Percentiles rank a stretch among this genome's conserved stretches.
phyloP scores from a whole-genome alignment of 2,888 invertebrate genomes.

The Drosophila colorata region DNA sequence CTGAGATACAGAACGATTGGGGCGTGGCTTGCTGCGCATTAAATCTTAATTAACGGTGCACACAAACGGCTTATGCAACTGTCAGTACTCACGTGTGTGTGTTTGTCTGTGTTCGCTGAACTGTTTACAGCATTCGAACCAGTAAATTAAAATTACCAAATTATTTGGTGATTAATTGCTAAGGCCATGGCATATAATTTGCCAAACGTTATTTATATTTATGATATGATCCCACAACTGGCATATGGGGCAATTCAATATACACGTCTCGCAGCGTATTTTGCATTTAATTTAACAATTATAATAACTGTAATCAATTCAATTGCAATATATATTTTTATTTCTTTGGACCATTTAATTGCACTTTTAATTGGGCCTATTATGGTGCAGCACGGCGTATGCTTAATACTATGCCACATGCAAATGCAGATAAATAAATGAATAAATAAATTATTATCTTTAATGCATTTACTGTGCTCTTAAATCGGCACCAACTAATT shows the following conservation, averaged over 20 bases:
- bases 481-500: conserved; percentile 5
- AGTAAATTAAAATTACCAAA: conserved; percentile 79
- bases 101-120: conserved; percentile 40
- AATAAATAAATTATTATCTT: conserved; percentile 22
- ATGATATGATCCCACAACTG: background rate
- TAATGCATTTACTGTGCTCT: conserved; percentile 10
- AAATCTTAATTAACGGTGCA: conserved; percentile 78
- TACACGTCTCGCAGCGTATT: conserved; percentile 14
- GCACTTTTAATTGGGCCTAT: conserved; percentile 60
- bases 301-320: conserved; percentile 57
- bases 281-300: conserved; percentile 45
- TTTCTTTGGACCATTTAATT: conserved; percentile 47
- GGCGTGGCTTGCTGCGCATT: conserved; percentile 59
- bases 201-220: conserved; percentile 35
- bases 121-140: conserved; percentile 53
- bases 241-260: too few species aligned
- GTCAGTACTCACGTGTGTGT: conserved; percentile 20
- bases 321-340: conserved; percentile 38
- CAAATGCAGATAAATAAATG: conserved; percentile 18
- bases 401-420: conserved; percentile 21
- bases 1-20: conserved; percentile 17
- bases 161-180: conserved; percentile 78
- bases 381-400: conserved; percentile 42
- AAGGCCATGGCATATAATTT: conserved; percentile 43
- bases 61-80: conserved; percentile 45